phyloP scores from a whole-genome alignment of 2,113 vertebrate genomes.

The Sminthopsis crassicaudata region DNA sequence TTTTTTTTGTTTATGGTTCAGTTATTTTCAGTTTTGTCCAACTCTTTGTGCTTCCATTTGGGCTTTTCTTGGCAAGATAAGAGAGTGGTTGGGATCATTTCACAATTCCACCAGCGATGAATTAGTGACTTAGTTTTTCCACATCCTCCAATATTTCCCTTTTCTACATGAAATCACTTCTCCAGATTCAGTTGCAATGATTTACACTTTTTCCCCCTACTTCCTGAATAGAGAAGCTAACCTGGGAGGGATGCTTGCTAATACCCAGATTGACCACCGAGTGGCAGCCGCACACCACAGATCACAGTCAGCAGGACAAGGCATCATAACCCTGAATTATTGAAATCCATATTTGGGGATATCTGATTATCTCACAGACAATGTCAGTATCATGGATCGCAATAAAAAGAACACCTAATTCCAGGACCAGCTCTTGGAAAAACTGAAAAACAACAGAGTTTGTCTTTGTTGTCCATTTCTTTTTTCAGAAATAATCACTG shows the following conservation, averaged over 20 bases:
- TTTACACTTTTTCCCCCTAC: background rate
- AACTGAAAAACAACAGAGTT: background rate
- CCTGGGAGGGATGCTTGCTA: background rate
- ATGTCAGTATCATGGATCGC: background rate
- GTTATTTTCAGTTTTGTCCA: no score
- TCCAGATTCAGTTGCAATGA: background rate
- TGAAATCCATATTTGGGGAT: background rate
- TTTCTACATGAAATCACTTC: background rate
- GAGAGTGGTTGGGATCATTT: no score
- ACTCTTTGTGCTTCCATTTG: no score
- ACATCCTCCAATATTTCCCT: background rate
- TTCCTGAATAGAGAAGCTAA: background rate
- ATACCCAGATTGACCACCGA: background rate
- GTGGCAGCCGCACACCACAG: background rate
- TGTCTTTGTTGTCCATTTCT: background rate
- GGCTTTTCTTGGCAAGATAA: no score
- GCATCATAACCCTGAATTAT: background rate
- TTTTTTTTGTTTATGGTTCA: no score
- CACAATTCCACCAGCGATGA: no score
- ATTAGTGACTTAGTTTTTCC: no score
- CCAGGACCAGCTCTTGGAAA: background rate
- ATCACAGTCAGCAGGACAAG: background rate
- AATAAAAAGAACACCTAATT: background rate
- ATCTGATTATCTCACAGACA: background rate
- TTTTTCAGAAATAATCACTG: background rate